phyloP scores from a whole-genome alignment of 53 echinoderm and acorn worm species.

The Hippasteria phrygiana region DNA sequence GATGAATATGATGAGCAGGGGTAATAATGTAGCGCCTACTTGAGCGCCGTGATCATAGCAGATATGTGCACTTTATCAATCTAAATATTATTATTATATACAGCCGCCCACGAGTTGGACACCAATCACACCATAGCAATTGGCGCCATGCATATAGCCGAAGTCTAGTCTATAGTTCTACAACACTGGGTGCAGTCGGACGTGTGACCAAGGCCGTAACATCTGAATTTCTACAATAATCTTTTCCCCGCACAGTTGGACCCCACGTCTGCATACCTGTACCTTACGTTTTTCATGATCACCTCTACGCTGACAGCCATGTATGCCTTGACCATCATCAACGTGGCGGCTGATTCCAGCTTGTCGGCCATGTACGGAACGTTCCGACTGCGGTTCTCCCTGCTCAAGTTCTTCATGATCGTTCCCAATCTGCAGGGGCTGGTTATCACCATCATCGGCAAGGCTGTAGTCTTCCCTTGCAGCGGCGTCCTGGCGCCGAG shows the following conservation, averaged over 20 bases:
- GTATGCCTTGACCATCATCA: slow-evolving; percentile 81
- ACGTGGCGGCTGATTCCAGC: slow-evolving; percentile 68
- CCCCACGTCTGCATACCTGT: slow-evolving; percentile 70
- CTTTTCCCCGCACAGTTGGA: slow-evolving; percentile 51
- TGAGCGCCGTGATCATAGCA: too few relatives aligned
- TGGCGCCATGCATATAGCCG: too few relatives aligned
- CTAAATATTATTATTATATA: too few relatives aligned
- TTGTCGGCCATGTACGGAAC: slow-evolving; percentile 55
- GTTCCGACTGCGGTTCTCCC: slow-evolving; percentile 60
- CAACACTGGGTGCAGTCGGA: background rate
- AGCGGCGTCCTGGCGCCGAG: slow-evolving; percentile 8
- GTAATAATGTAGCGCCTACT: too few relatives aligned
- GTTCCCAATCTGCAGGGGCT: slow-evolving; percentile 74
- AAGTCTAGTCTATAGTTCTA: too few relatives aligned
- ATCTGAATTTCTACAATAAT: background rate
- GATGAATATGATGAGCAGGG: too few relatives aligned
- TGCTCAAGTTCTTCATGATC: slow-evolving; percentile 76
- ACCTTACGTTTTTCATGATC: slow-evolving; percentile 67
- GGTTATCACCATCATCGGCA: slow-evolving; percentile 64
- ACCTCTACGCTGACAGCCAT: slow-evolving; percentile 75
- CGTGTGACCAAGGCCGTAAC: background rate
- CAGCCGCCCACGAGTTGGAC: too few relatives aligned
- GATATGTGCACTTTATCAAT: too few relatives aligned
- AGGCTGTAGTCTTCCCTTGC: slow-evolving; percentile 55
- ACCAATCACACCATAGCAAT: too few relatives aligned